Evolutionary conservation across 64 coral and sea anemone species (phyloP), one percentile per base, ranked within the genome.

Genomic region (Exaiptasia diaphana): DNA sequence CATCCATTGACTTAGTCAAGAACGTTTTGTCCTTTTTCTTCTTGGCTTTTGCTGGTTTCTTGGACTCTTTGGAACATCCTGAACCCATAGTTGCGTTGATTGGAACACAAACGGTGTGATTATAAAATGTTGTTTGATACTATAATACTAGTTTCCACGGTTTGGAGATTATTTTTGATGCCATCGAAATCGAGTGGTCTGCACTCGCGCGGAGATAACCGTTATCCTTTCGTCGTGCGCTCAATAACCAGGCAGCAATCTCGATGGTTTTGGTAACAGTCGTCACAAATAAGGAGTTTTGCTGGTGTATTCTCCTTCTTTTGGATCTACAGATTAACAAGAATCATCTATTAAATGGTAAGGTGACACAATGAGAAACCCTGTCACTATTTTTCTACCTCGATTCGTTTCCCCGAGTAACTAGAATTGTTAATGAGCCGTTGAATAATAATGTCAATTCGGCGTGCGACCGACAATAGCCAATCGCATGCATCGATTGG

Each of bases 31-130:
- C 76, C 41, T 89, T 92, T 32, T 80, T 80, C 50, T 85, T 90
- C 12, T 30, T 57, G 23, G 48, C 59, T 49, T 39, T 53, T 62
- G 50, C 41, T 73, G 62, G 53, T 68, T 61, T 36, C 62, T 77
- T 61, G 72, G 74, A 46, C 30, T 88, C 71, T 64, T 88, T 88
- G 6, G 94, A 99, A 67, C 90, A 88, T 73, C 89, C 89, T 67
- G 79, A 89, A 67, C 95, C 95, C 95, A 99, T 99, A 43, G 28
- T 88, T 63, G 45, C 44, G 61, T 65, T 35, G 31, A 33, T 65
- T 33, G 61, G 38, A 35, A n/a, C n/a, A n/a, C n/a, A n/a, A n/a
- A n/a, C n/a, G n/a, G n/a, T n/a, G n/a, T n/a, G n/a, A n/a, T n/a
- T n/a, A n/a, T n/a, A n/a, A n/a, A n/a, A n/a, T n/a, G n/a, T n/a